Evolutionary conservation across 1,140 invertebrate genomes (phyloP), one percentile per base, ranked within the genome.

Genomic region (Apis dorsata): DNA sequence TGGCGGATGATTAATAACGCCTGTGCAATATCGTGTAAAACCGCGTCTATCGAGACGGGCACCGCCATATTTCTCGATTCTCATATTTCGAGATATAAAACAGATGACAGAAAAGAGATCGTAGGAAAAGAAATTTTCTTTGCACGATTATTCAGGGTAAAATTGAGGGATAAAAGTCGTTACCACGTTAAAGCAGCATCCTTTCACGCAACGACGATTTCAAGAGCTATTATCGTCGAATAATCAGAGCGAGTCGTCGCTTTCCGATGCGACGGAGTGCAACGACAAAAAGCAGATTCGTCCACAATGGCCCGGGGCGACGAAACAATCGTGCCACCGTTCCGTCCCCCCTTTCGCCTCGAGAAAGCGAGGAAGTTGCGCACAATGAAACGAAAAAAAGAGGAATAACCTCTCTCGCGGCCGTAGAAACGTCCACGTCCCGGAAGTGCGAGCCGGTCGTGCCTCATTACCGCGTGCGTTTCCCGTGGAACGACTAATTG

Each of bases 401-500:
- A 28, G 81, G 55, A 65, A 63, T 60, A 75, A 76, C 44, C 49
- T 76, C 53, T 34, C 60, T 81, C 62, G 9, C 53, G 57, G 21
- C 19, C 59, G 28, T 8, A 62, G 66, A 79, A 44, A 81, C 65
- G 59, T 53, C 68, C 76, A 88, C 73, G 81, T 87, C 71, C 86
- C 88, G 89, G 88, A 90, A 91, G 85, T 72, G 86, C 65, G 81
- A 83, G 83, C 74, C 83, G 71, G 84, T 86, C 85, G 85, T 85
- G 84, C 85, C 87, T 90, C 87, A 88, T 91, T 91, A 90, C 85
- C 83, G 69, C 84, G 84, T 83, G 88, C 88, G 85, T 91, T 90
- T 90, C 90, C 87, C 90, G 87, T 91, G 81, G 68, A 87, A 72
- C 86, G 84, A 89, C 86, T 90, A 91, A 92, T 90, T 89, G 86